A percentile compares a stretch with the other conserved stretches of the same genome.
Conservation (phyloP, 2,797 vertebrate species). For the Sebastiscus tertius region DNA sequence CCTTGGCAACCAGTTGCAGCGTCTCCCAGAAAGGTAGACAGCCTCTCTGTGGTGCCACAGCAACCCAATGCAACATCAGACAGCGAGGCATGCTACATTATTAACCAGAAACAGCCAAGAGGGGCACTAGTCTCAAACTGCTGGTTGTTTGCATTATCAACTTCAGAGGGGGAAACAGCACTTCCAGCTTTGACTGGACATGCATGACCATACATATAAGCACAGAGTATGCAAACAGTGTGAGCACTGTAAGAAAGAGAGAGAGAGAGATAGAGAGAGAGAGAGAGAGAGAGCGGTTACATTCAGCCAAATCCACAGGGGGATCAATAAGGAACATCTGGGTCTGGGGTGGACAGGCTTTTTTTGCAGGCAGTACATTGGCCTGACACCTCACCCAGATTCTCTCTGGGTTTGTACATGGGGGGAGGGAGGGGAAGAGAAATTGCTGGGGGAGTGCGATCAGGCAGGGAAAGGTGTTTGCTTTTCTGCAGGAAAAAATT, state of each 20-base stretch:
- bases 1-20: slow-evolving; percentile 81
- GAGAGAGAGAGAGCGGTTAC: slow-evolving; percentile 59
- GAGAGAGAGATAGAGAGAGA: background rate
- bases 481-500: slow-evolving; percentile 61
- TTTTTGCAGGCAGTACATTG: slow-evolving; percentile 73
- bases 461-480: slow-evolving; percentile 64
- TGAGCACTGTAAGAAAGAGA: background rate
- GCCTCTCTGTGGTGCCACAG: slow-evolving; percentile 74
- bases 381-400: slow-evolving; percentile 75
- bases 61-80: slow-evolving; percentile 80
- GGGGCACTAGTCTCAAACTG: slow-evolving; percentile 30
- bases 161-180: slow-evolving; percentile 43
- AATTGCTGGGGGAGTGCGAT: slow-evolving; percentile 48
- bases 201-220: slow-evolving; percentile 2
- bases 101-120: slow-evolving; percentile 77
- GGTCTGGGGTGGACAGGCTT: slow-evolving; percentile 79
- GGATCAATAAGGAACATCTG: slow-evolving; percentile 84
- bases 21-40: slow-evolving; percentile 79
- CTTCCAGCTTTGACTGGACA: slow-evolving; percentile 44
- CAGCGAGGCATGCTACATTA: slow-evolving; percentile 81
- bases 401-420: slow-evolving; percentile 63
- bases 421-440: slow-evolving; percentile 18
- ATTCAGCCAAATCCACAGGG: slow-evolving; percentile 75
- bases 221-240: slow-evolving; percentile 7
- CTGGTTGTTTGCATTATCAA: slow-evolving; percentile 39